phyloP scores from a whole-genome alignment of 2,888 invertebrate genomes.

The Frankliniella fusca region DNA sequence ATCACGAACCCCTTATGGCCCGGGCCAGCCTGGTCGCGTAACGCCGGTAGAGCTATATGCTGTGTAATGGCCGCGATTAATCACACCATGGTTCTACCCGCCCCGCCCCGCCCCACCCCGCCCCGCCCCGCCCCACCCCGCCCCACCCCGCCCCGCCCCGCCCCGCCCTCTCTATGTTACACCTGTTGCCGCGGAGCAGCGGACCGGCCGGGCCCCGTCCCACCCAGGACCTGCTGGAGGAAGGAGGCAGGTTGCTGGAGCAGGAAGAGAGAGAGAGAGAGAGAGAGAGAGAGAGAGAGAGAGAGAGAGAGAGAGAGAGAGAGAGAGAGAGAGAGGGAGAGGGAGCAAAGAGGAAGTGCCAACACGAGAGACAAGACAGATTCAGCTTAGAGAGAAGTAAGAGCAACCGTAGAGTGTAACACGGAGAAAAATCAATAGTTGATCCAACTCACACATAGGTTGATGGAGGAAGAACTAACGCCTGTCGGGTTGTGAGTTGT shows the following conservation, averaged over 20 bases:
- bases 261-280: neutral
- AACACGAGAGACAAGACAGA: neutral
- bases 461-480: no score
- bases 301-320: conserved; percentile 11
- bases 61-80: neutral
- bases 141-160: neutral
- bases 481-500: no score
- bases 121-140: neutral
- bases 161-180: neutral
- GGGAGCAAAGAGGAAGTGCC: neutral
- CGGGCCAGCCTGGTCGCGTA: no score
- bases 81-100: neutral
- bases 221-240: no score
- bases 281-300: conserved; percentile 18
- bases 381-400: no score
- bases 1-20: neutral
- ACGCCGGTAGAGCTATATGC: neutral
- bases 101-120: no score
- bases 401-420: no score
- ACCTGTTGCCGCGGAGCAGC: neutral
- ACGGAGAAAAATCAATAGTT: no score
- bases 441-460: no score
- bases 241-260: neutral
- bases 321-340: conserved; percentile 6
- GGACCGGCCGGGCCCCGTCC: neutral